phyloP scores from a whole-genome alignment of 2,113 vertebrate species.

The Phylloscopus whistleri region DNA sequence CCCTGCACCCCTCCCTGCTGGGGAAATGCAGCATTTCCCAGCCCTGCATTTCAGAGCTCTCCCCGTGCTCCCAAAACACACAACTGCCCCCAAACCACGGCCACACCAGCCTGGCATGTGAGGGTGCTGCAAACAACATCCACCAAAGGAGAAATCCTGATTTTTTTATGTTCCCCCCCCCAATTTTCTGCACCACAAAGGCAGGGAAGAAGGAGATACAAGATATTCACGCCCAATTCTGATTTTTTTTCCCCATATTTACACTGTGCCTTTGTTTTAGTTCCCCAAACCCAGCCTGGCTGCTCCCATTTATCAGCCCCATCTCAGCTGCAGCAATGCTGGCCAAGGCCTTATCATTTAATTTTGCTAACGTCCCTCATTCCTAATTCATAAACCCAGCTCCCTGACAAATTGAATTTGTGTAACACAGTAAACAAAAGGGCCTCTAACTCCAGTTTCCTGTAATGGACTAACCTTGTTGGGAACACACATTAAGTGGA shows the following conservation, averaged over 20 bases:
- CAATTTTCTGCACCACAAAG: not conserved
- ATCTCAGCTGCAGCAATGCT: not conserved
- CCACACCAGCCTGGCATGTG: not conserved
- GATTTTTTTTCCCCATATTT: not conserved
- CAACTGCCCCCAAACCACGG: too few relatives aligned
- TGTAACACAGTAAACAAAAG: constrained; percentile 59
- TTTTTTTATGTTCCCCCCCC: not conserved
- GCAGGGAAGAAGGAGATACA: not conserved
- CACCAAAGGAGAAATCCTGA: not conserved
- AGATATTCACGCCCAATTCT: fast-evolving
- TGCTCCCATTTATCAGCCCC: not conserved
- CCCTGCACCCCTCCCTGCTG: too few relatives aligned
- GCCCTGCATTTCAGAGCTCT: too few relatives aligned
- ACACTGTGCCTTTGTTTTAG: not conserved
- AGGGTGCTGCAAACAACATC: not conserved
- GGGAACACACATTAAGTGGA: constrained; percentile 30
- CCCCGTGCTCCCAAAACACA: not conserved
- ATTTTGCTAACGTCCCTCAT: constrained; percentile 22
- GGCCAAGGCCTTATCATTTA: constrained; percentile 23
- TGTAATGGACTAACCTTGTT: constrained; percentile 32
- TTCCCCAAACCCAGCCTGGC: not conserved
- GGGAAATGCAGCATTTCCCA: too few relatives aligned
- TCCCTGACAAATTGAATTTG: constrained; percentile 67
- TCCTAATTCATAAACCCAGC: constrained; percentile 57
- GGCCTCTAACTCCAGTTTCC: not conserved